These are phyloP conservation scores for Aphelocoma californica DNA, from an alignment of 2,797 vertebrate genomes.

Conservation along the genomic window DNA sequence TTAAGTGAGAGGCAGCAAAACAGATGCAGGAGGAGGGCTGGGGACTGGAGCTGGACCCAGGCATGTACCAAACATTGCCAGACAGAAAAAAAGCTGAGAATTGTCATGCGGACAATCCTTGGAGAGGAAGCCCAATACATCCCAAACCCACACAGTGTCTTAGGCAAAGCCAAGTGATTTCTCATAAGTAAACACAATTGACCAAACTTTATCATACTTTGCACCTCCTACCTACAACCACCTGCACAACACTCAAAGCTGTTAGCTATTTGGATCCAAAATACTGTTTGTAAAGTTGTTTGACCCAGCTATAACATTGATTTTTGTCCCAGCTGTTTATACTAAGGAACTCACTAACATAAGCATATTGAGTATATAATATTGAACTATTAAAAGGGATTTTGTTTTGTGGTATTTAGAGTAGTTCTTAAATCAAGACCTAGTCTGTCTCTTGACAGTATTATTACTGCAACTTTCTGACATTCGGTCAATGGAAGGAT, in stretches of 20 bases:
- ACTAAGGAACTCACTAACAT: not conserved
- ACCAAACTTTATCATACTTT: not conserved
- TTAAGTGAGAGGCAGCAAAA: not conserved
- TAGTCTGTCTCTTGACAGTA: not conserved
- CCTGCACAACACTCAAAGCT: not conserved
- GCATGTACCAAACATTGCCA: fast-evolving
- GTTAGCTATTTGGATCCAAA: not conserved
- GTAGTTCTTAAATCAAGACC: conserved; percentile 14
- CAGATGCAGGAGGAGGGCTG: not conserved
- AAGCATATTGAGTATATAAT: not conserved
- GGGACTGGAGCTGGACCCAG: not conserved
- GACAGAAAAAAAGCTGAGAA: not conserved
- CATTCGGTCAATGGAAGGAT: not conserved
- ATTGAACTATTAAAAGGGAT: not conserved
- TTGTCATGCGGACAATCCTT: not conserved
- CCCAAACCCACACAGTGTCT: not conserved
- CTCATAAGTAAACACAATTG: not conserved
- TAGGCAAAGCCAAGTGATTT: not conserved
- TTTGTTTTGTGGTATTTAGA: not conserved
- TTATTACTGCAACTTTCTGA: not conserved
- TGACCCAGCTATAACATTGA: not conserved
- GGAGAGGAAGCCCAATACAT: not conserved
- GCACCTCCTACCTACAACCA: not conserved
- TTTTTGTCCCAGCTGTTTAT: not conserved
- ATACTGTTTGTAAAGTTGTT: not conserved